phyloP scores from a whole-genome alignment of 2,113 vertebrate species.

The Baryphthengus martii region DNA sequence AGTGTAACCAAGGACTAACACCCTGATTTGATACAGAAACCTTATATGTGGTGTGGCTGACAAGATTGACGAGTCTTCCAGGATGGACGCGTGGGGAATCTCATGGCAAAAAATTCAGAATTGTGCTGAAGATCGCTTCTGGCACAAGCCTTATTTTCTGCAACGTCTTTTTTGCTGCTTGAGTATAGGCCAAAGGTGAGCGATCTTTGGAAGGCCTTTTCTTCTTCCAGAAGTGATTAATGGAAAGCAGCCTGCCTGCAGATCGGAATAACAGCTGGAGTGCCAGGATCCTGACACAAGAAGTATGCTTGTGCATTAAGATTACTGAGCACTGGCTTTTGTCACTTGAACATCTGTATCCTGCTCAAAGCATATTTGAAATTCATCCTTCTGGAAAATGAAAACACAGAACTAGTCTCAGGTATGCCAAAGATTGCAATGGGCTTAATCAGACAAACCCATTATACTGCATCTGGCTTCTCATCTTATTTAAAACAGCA shows the following conservation, averaged over 20 bases:
- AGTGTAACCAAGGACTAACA: background rate
- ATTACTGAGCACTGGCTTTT: background rate
- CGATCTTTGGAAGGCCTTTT: conserved; percentile 11
- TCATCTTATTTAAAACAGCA: background rate
- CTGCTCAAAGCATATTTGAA: background rate
- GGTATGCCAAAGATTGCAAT: background rate
- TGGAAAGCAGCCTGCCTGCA: background rate
- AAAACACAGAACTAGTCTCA: background rate
- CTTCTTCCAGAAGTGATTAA: conserved; percentile 16
- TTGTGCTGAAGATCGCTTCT: background rate
- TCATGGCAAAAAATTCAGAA: background rate
- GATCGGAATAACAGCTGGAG: background rate
- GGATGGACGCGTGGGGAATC: background rate
- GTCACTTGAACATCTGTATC: background rate
- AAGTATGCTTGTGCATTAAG: background rate
- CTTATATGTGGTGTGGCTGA: background rate
- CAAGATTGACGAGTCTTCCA: background rate
- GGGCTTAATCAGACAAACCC: background rate
- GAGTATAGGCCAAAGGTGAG: background rate
- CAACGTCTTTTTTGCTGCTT: background rate
- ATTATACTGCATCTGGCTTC: background rate
- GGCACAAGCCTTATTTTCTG: background rate
- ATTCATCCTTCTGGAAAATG: background rate
- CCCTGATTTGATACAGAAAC: background rate
- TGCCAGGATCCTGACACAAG: background rate